These are phyloP conservation scores for Dryocosmus kuriphilus DNA, from an alignment of 2,888 invertebrate species.

Conservation along the genomic window DNA sequence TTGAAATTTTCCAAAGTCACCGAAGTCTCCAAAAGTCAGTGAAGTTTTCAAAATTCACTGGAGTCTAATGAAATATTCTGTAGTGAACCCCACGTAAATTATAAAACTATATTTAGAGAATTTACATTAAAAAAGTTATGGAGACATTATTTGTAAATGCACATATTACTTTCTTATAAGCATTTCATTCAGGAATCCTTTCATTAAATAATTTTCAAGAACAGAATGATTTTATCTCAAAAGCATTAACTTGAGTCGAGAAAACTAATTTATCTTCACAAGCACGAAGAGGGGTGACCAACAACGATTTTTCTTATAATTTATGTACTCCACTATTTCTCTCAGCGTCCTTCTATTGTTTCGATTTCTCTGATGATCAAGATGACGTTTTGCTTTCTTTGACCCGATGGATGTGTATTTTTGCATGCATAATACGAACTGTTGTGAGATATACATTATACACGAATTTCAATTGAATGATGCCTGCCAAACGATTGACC, in stretches of 20 bases:
- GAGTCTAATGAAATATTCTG: too few relatives aligned
- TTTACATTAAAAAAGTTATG: too few relatives aligned
- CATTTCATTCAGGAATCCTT: not conserved
- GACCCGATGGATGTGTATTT: not conserved
- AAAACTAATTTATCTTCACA: not conserved
- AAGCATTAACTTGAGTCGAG: not conserved
- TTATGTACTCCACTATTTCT: not conserved
- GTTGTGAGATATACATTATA: not conserved
- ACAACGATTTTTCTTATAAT: not conserved
- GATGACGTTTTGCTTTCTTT: conserved; percentile 12
- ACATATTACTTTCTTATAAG: too few relatives aligned
- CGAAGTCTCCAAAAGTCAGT: too few relatives aligned
- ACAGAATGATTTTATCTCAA: not conserved
- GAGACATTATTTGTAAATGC: too few relatives aligned
- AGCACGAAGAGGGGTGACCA: not conserved
- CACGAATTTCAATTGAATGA: conserved; percentile 25
- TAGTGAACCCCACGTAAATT: too few relatives aligned
- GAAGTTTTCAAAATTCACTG: too few relatives aligned
- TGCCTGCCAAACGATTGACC: conserved; percentile 10
- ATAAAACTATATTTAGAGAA: too few relatives aligned
- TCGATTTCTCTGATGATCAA: not conserved
- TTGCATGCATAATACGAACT: conserved; percentile 12
- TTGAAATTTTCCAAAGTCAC: too few relatives aligned
- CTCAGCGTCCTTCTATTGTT: not conserved
- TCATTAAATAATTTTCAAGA: not conserved